A percentile compares a stretch with the other conserved stretches of the same genome.
Conservation (phyloP, 2,888 invertebrate genomes). For the Mesorhabditis sp. region DNA sequence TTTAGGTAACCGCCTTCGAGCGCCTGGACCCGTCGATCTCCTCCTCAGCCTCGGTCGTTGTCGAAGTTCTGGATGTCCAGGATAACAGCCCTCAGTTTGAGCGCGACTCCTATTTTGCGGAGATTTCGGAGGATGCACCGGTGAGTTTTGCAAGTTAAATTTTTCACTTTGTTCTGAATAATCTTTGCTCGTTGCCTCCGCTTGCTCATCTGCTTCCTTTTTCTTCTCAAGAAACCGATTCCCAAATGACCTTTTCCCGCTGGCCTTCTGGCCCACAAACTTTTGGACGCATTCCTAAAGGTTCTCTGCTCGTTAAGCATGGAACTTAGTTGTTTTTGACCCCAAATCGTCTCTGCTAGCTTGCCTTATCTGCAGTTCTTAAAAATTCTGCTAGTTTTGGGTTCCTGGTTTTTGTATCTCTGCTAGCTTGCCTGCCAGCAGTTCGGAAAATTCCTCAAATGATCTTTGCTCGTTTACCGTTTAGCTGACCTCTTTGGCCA, state of each 20-base stretch:
- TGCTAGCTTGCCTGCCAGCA: too few relatives aligned
- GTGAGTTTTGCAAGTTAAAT: constrained; percentile 22
- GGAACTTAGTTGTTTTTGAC: too few relatives aligned
- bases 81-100: constrained; percentile 92
- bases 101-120: constrained; percentile 81
- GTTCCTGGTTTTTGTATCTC: neutral
- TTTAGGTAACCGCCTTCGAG: constrained; percentile 50
- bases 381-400: neutral
- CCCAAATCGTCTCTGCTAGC: neutral
- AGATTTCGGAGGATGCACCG: constrained; percentile 76
- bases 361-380: neutral
- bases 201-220: neutral
- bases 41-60: constrained; percentile 59
- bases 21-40: constrained; percentile 48
- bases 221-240: neutral
- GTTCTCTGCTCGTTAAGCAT: too few relatives aligned
- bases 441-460: too few relatives aligned
- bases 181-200: neutral
- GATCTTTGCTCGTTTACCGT: too few relatives aligned
- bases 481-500: too few relatives aligned
- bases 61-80: constrained; percentile 88
- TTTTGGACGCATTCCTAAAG: too few relatives aligned
- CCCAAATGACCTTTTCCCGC: neutral
- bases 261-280: neutral
- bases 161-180: neutral